These are phyloP conservation scores for Marasmarcha lunaedactyla DNA, from an alignment of 2,888 invertebrate species.

Conservation along the genomic window DNA sequence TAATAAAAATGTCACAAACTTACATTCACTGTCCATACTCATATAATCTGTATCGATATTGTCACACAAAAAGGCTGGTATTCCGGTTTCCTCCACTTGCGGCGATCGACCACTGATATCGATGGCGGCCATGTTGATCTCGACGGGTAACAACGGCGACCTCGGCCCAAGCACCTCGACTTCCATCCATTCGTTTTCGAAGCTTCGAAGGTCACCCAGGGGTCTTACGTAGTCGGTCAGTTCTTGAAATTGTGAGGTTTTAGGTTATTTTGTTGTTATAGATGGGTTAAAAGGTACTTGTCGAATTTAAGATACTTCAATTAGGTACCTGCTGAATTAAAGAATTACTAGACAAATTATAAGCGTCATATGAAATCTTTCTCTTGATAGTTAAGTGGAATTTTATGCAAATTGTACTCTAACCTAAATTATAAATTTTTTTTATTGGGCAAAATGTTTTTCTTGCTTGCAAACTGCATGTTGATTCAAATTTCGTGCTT, in stretches of 20 bases:
- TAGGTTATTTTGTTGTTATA: neutral
- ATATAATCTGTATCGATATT: constrained; percentile 70
- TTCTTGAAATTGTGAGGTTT: constrained; percentile 27
- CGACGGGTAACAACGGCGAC: constrained; percentile 44
- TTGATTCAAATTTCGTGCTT: no score
- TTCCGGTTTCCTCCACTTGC: constrained; percentile 47
- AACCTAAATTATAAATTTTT: no score
- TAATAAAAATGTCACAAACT: constrained; percentile 20
- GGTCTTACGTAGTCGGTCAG: constrained; percentile 73
- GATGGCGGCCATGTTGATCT: constrained; percentile 32
- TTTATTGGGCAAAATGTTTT: no score
- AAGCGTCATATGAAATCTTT: no score
- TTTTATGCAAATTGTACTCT: no score
- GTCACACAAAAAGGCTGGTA: constrained; percentile 72
- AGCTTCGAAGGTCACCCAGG: constrained; percentile 80
- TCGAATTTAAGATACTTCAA: no score
- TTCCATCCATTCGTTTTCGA: constrained; percentile 94
- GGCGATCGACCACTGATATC: constrained; percentile 40
- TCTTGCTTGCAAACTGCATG: no score
- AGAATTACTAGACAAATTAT: no score
- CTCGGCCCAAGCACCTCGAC: constrained; percentile 79
- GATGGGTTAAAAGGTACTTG: neutral
- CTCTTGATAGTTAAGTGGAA: no score
- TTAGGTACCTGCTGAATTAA: no score
- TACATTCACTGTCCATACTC: constrained; percentile 59